These are phyloP conservation scores for Anastrepha ludens DNA, from an alignment of 1,140 invertebrate species.

Conservation along the genomic window DNA sequence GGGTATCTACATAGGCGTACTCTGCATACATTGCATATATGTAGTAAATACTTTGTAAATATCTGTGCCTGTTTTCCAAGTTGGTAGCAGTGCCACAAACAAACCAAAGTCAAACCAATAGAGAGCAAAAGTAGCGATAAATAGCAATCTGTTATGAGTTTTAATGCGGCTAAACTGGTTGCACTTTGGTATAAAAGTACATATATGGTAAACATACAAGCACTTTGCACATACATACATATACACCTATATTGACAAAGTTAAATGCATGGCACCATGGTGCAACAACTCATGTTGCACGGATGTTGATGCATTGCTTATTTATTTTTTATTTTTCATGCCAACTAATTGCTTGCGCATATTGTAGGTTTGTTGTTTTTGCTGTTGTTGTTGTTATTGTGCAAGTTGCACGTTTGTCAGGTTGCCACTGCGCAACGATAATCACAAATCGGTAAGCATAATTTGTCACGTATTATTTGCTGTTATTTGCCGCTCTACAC, in stretches of 20 bases:
- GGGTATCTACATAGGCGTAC: no score
- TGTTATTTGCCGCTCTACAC: constrained; percentile 44
- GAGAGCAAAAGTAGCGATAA: background rate
- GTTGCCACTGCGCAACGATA: constrained; percentile 46
- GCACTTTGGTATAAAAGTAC: background rate
- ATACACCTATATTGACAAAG: background rate
- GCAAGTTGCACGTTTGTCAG: constrained; percentile 26
- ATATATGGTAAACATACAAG: no score
- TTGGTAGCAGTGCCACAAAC: no score
- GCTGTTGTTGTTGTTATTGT: constrained; percentile 19
- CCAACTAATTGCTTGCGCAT: constrained; percentile 12
- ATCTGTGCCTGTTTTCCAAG: no score
- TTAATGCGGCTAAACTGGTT: constrained; percentile 43
- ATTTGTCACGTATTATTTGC: constrained; percentile 53
- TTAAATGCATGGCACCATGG: background rate
- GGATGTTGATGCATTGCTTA: background rate
- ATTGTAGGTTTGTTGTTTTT: background rate
- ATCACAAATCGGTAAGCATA: constrained; percentile 46
- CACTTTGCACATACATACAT: background rate
- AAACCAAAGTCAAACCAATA: background rate
- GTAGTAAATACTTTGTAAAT: no score
- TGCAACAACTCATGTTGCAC: constrained; percentile 36
- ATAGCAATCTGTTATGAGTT: constrained; percentile 30
- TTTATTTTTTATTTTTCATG: background rate
- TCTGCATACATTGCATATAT: no score